Evolutionary conservation across 2,113 vertebrate genomes (phyloP), one percentile per base, ranked within the genome.

Genomic region (Gavialis gangeticus): DNA sequence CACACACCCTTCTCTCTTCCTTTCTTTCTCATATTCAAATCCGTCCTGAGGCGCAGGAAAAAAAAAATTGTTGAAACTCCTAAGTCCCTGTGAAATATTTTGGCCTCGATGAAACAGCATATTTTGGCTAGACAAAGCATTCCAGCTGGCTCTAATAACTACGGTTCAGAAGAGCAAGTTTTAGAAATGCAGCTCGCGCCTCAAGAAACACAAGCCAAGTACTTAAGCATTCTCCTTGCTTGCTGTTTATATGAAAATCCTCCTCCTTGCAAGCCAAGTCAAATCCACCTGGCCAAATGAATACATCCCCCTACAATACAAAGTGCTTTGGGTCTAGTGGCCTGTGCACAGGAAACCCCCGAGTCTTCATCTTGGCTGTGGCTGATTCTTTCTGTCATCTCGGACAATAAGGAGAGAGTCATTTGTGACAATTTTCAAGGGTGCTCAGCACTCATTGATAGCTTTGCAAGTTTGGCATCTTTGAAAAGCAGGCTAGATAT

Each of bases 401-500:
- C 85, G 82, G 55, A 81, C 88, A 94, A 91, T n/a, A 92, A 91
- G 84, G 79, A 28, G 69, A 95, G 46, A 93, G 81, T 64, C 80
- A 93, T 89, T 83, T 91, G 91, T 92, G 79, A 86, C 60, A 84
- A 66, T n/a, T 82, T 10, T 75, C 89, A 96, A 22, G 24, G 24
- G 71, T 82, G 93, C 56, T 92, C 28, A 12, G 55, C 60, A 82
- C 21, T 80, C 80, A 21, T 21, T 71, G 67, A 24, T 37, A 37
- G 30, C 67, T 22, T 11, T 22, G 19, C 30, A 30, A 21, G 18
- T 18, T 34, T 21, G 13, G 30, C 10, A 34, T 30, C 30, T 71
- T 19, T 71, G 30, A 0, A 28, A 79, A 73, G 57, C 75, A 60
- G 69, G 19, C 4, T 71, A 21, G 34, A 46, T 80, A 82, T 56